Evolutionary conservation across 2,113 vertebrate species (phyloP).

Genomic region (Brienomyrus longianalis): DNA sequence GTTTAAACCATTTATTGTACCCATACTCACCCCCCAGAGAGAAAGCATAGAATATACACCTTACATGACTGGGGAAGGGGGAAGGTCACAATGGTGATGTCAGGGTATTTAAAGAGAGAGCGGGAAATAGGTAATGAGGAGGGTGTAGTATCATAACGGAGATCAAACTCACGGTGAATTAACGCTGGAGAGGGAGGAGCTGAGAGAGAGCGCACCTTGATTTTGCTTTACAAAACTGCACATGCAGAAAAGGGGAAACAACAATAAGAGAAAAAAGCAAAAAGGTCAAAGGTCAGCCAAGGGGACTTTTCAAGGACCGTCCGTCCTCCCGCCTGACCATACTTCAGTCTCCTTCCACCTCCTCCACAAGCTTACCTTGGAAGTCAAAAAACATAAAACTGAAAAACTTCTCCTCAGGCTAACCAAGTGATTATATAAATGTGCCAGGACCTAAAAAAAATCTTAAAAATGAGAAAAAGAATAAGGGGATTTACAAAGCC

Average conservation of each 20-base stretch:
- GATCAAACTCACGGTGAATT: conserved; percentile 79
- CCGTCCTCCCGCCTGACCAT: conserved; percentile 16
- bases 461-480: conserved; percentile 11
- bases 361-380: not conserved
- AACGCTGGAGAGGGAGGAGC: conserved; percentile 97
- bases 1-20: not conserved
- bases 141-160: conserved; percentile 44
- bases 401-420: not conserved
- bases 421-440: conserved; percentile 9
- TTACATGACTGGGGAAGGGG: not conserved
- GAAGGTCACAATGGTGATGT: conserved; percentile 2
- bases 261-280: conserved; percentile 66
- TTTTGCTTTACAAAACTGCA: conserved; percentile 99
- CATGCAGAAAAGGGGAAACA: conserved; percentile 78
- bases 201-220: conserved; percentile 93
- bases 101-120: not conserved
- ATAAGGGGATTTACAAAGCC: conserved; percentile 17
- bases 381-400: not conserved
- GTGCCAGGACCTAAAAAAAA: conserved; percentile 18
- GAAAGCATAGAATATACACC: not conserved
- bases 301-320: conserved; percentile 3
- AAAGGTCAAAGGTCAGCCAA: conserved; percentile 35
- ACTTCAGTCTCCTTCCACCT: conserved; percentile 36
- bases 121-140: not conserved
- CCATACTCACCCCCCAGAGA: not conserved